Evolutionary conservation across 64 coral and sea anemone species (phyloP), one percentile per base, ranked within the genome.

Genomic region (Actinia equina): DNA sequence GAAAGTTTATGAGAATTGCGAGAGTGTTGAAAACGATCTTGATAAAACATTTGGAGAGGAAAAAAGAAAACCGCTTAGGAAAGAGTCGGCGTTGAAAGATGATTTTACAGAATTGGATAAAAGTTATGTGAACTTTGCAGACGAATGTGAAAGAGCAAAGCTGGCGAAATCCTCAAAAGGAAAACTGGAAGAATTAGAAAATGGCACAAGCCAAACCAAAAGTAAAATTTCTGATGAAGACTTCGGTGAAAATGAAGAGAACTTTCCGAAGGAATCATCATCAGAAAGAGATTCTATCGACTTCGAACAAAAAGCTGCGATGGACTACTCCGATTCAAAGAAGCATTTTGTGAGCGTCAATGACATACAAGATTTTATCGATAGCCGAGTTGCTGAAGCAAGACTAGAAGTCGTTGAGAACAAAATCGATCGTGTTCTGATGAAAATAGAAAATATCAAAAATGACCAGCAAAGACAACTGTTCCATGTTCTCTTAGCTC

Each of bases 401-500:
- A 57, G 83, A 22, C 52, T 85, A 17, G 83, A 85, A 17, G 55
- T 63, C 1, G 54, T 85, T 23, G 83, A 85, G 25, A 85, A 85
- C 45, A 85, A 62, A 63, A 27, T 85, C 2, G 83, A 85, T 26
- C 83, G 83, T 1, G 54, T 85, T 55, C 2, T 85, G 41, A 62
- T 53, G 52, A 22, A 63, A 60, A 44, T 19, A 41, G 54, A 85
- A 18, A 59, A 53, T 20, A 85, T 18, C 22, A 43, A 42, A 18
- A 25, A 85, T 30, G 83, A 63, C 18, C 80, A 52, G 2, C 69
- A 74, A 74, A 81, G 49, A 25, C 3, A 81, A 19, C 45, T 85
- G 19, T 52, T 85, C 6, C 17, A 41, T 14, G 43, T 85, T 5
- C 18, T 85, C 0, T 22, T 85, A 19, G 83, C 52, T 42, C 83